These are phyloP conservation scores for Drosophila neutralis DNA, from an alignment of 2,888 invertebrate species.

Conservation along the genomic window DNA sequence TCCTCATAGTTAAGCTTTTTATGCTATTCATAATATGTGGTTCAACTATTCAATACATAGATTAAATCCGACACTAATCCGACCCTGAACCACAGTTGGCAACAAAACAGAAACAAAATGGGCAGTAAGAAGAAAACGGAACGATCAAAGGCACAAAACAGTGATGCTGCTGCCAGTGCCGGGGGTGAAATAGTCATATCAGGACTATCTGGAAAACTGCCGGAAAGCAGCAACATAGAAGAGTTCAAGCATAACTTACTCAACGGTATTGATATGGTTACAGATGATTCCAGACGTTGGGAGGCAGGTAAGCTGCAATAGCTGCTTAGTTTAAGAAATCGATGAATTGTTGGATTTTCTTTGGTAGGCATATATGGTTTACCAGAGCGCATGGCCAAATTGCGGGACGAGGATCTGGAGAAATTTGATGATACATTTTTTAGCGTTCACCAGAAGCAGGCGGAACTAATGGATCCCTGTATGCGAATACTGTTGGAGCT, in stretches of 20 bases:
- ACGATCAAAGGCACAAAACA: conserved; percentile 9
- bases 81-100: conserved; percentile 38
- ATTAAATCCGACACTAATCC: conserved; percentile 18
- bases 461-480: conserved; percentile 96
- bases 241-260: conserved; percentile 97
- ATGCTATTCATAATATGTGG: background rate
- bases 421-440: conserved; percentile 95
- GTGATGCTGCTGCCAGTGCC: conserved; percentile 11
- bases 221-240: conserved; percentile 95
- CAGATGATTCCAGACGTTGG: conserved; percentile 96
- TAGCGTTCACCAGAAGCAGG: conserved; percentile 96
- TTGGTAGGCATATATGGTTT: conserved; percentile 89
- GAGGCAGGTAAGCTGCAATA: conserved; percentile 86
- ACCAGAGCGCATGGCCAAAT: conserved; percentile 92
- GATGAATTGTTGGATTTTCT: background rate
- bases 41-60: background rate
- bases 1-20: background rate
- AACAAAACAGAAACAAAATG: conserved; percentile 39
- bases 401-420: conserved; percentile 89
- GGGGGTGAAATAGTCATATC: conserved; percentile 91
- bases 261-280: conserved; percentile 96
- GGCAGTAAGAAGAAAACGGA: conserved; percentile 57
- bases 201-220: conserved; percentile 94
- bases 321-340: background rate
- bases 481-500: conserved; percentile 94